phyloP scores from a whole-genome alignment of 2,113 vertebrate genomes.

The Carettochelys insculpta region DNA sequence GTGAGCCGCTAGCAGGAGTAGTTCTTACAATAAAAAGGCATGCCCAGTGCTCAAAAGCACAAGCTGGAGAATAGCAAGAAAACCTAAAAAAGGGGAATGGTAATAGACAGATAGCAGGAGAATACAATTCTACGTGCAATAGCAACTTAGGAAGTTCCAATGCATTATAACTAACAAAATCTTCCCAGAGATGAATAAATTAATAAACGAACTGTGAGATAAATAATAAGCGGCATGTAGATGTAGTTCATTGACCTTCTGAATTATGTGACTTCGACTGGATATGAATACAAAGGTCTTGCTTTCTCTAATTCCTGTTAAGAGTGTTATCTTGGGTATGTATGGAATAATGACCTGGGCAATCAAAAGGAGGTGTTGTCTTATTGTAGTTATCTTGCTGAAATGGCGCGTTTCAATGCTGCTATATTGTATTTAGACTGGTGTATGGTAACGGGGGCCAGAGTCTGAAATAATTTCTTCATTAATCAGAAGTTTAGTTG shows the following conservation, averaged over 20 bases:
- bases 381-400: neutral
- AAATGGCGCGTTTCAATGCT: neutral
- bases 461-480: neutral
- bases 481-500: neutral
- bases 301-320: slow-evolving; percentile 17
- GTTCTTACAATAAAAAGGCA: slow-evolving; percentile 50
- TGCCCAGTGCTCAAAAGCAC: slow-evolving; percentile 36
- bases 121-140: slow-evolving; percentile 43
- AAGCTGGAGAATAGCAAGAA: neutral
- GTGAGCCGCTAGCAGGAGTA: slow-evolving; percentile 61
- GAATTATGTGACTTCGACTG: neutral
- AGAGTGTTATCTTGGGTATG: neutral
- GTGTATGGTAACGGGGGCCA: neutral
- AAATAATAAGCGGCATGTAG: slow-evolving; percentile 22
- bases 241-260: neutral
- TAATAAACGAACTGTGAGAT: neutral
- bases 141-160: slow-evolving; percentile 42
- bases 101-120: slow-evolving; percentile 52
- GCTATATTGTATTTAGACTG: neutral
- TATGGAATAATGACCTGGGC: neutral
- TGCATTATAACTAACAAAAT: slow-evolving; percentile 27
- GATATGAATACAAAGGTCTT: slow-evolving; percentile 20
- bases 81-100: slow-evolving; percentile 11
- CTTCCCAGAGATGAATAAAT: slow-evolving; percentile 31
- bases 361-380: neutral